phyloP scores from a whole-genome alignment of 35 echinoderm and acorn worm species.

The Ophiothrix spiculata region DNA sequence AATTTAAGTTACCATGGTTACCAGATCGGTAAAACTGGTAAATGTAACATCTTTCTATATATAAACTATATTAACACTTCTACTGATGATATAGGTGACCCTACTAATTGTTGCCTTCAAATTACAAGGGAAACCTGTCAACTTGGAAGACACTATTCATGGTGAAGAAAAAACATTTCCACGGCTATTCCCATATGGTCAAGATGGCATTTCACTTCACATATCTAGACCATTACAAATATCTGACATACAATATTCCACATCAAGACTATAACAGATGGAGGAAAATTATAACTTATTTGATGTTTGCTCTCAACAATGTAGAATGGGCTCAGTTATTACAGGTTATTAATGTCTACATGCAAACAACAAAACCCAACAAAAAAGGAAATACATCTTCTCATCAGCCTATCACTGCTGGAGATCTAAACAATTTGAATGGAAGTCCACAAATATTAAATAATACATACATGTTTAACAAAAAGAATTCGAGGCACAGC shows the following conservation, averaged over 20 bases:
- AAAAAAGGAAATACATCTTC: neutral
- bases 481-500: neutral
- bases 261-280: neutral
- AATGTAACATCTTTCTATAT: too few relatives aligned
- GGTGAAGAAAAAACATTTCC: neutral
- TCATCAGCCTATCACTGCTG: neutral
- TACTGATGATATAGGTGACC: too few relatives aligned
- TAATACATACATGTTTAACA: neutral
- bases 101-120: too few relatives aligned
- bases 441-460: neutral
- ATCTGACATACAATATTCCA: neutral
- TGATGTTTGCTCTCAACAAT: neutral
- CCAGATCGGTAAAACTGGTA: too few relatives aligned
- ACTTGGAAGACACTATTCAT: neutral
- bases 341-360: neutral
- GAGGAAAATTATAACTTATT: neutral
- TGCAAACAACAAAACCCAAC: neutral
- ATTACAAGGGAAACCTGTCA: neutral
- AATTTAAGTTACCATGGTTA: too few relatives aligned
- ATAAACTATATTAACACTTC: too few relatives aligned
- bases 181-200: neutral
- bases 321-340: neutral
- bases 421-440: neutral
- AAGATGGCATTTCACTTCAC: neutral
- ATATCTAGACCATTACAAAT: neutral